Conservation (phyloP, 2,113 vertebrate genomes). For the Urocolius indicus region DNA sequence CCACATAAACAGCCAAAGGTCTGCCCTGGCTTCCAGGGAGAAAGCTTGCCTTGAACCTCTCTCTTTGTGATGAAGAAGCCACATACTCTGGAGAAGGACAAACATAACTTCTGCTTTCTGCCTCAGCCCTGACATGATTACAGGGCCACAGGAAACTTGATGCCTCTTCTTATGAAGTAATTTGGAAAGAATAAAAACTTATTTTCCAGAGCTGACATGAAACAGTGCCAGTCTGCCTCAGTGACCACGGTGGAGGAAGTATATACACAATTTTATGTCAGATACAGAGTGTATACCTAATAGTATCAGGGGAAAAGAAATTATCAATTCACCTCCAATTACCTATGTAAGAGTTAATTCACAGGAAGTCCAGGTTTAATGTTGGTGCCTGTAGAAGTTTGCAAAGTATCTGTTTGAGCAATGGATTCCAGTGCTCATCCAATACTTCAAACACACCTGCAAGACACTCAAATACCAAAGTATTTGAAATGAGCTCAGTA, state of each 20-base stretch:
- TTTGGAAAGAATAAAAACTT: conserved; percentile 9
- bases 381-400: neutral
- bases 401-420: neutral
- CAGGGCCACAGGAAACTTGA: neutral
- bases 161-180: neutral
- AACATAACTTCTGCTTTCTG: neutral
- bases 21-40: neutral
- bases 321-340: neutral
- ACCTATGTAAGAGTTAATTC: neutral
- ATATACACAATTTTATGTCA: neutral
- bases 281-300: neutral
- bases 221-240: neutral
- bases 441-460: neutral
- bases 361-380: neutral
- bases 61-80: neutral
- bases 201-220: neutral
- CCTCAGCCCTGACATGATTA: neutral
- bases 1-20: neutral
- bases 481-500: neutral
- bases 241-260: neutral
- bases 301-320: neutral
- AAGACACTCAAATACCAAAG: neutral
- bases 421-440: neutral
- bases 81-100: neutral
- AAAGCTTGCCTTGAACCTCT: neutral